Percentiles rank a stretch among this genome's conserved stretches.
Conservation (phyloP, 1,140 invertebrate species). For the Tetranychus urticae region DNA sequence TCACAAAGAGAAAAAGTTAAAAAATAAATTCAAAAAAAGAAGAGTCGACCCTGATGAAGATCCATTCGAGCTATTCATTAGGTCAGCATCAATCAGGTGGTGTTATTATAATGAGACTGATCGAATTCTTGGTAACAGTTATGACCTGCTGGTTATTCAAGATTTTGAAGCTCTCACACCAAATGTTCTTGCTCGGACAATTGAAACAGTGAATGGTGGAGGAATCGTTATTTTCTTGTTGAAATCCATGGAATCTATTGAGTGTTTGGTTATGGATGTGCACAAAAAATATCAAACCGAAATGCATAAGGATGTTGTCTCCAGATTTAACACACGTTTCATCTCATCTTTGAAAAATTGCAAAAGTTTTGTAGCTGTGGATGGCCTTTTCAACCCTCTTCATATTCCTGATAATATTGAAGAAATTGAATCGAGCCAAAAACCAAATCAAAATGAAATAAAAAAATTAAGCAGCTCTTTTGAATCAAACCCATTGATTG, state of each 20-base stretch:
- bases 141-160: conserved; percentile 30
- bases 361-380: conserved; percentile 49
- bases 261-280: conserved; percentile 56
- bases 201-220: conserved; percentile 96
- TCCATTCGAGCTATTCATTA: conserved; percentile 85
- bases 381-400: conserved; percentile 12
- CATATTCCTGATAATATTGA: too few relatives aligned
- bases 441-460: conserved; percentile 29
- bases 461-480: conserved; percentile 44
- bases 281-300: conserved; percentile 86
- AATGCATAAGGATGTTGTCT: conserved; percentile 61
- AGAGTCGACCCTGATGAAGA: conserved; percentile 66
- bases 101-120: conserved; percentile 92
- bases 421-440: background rate
- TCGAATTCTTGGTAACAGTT: conserved; percentile 91
- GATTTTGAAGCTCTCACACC: conserved; percentile 98
- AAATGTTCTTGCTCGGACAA: conserved; percentile 81
- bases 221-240: conserved; percentile 69
- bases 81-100: conserved; percentile 86
- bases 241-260: conserved; percentile 46
- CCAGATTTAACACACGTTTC: conserved; percentile 89
- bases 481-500: conserved; percentile 57
- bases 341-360: conserved; percentile 72
- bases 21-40: conserved; percentile 54
- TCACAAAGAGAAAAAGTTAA: conserved; percentile 55